phyloP scores from a whole-genome alignment of 2,888 invertebrate species.

The Bellardia bayeri region DNA sequence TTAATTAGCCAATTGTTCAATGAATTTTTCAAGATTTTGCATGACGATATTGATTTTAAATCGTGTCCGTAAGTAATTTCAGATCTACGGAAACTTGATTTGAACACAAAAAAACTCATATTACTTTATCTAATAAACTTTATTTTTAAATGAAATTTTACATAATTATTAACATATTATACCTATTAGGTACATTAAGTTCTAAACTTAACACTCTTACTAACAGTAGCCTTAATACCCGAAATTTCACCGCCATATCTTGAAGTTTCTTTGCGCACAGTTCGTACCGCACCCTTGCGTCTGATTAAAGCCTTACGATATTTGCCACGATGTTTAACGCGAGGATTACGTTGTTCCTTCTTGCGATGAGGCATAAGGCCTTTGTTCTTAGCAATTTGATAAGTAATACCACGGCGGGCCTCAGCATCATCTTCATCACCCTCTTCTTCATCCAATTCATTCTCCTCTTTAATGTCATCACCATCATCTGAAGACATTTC shows the following conservation, averaged over 20 bases:
- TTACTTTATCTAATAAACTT: neutral
- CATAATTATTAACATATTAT: constrained; percentile 67
- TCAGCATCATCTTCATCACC: constrained; percentile 81
- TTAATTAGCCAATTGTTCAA: too few species aligned
- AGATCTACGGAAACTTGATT: too few species aligned
- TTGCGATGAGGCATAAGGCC: constrained; percentile 95
- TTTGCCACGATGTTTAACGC: constrained; percentile 97
- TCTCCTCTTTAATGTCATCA: constrained; percentile 85
- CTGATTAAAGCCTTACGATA: constrained; percentile 96
- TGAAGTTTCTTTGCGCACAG: constrained; percentile 91
- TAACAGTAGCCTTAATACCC: constrained; percentile 95
- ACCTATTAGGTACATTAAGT: constrained; percentile 27
- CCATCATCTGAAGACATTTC: constrained; percentile 81
- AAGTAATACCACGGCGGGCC: constrained; percentile 92
- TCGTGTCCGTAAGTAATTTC: too few species aligned
- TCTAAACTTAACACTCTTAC: constrained; percentile 94
- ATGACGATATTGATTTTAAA: too few species aligned
- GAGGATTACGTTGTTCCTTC: constrained; percentile 96
- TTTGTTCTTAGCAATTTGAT: constrained; percentile 98
- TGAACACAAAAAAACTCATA: too few species aligned
- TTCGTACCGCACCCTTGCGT: constrained; percentile 96
- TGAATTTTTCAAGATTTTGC: too few species aligned
- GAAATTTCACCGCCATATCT: constrained; percentile 96
- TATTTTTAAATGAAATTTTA: neutral
- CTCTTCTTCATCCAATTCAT: constrained; percentile 82